Conservation (phyloP, 2,797 vertebrate genomes). For the Aratinga solstitialis region DNA sequence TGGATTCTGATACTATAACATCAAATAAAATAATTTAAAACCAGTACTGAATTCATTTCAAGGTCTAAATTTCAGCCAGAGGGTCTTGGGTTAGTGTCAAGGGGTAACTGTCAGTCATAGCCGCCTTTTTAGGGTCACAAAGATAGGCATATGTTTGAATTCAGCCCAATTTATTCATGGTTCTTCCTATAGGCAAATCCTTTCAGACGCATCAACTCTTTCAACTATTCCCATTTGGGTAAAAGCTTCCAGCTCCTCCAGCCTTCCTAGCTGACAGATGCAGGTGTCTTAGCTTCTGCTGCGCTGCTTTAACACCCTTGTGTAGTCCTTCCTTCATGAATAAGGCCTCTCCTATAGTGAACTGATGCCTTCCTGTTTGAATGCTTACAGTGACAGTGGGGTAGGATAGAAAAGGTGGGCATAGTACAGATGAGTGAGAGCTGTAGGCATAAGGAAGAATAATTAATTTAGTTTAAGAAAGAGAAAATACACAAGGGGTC, state of each 20-base stretch:
- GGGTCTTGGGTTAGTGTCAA: neutral
- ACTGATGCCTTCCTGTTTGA: neutral
- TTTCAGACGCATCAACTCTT: neutral
- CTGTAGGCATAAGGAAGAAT: neutral
- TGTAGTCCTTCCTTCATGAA: neutral
- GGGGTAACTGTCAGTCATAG: neutral
- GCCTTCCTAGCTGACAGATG: slow-evolving; percentile 12
- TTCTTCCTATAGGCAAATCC: neutral
- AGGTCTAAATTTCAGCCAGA: neutral
- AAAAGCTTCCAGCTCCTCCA: slow-evolving; percentile 10
- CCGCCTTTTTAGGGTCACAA: neutral
- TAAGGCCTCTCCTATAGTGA: neutral
- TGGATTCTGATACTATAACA: neutral
- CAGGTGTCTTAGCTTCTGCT: neutral
- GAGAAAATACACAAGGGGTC: fast-evolving
- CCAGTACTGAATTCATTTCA: neutral
- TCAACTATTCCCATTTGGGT: slow-evolving; percentile 7
- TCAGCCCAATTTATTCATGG: neutral
- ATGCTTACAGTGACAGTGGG: neutral
- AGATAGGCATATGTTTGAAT: neutral
- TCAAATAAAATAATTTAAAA: neutral
- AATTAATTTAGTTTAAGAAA: neutral
- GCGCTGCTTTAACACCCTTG: neutral
- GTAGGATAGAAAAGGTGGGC: neutral
- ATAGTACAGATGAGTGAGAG: neutral